Evolutionary conservation across 2,797 vertebrate species (phyloP).

Genomic region (Protonibea diacanthus): DNA sequence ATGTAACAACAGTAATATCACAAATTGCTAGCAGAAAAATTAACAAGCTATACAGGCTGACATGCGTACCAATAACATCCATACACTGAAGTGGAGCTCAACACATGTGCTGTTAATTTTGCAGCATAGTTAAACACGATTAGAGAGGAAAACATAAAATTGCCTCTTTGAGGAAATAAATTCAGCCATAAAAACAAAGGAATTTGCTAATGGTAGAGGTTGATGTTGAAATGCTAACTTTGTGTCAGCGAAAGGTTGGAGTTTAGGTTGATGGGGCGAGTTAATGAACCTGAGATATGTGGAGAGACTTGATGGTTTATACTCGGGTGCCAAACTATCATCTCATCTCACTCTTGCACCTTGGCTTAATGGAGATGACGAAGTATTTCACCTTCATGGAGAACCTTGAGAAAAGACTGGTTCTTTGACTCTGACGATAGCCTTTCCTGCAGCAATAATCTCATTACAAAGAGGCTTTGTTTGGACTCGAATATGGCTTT

Average conservation of each 20-base stretch:
- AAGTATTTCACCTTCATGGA: slow-evolving; percentile 23
- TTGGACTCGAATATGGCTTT: background rate
- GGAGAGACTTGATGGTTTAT: slow-evolving; percentile 68
- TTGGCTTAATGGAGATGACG: slow-evolving; percentile 57
- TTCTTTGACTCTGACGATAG: slow-evolving; percentile 17
- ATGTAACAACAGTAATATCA: slow-evolving; percentile 14
- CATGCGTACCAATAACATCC: slow-evolving; percentile 14
- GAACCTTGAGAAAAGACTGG: slow-evolving; percentile 8
- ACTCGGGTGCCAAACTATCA: slow-evolving; percentile 64
- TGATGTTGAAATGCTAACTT: slow-evolving; percentile 51
- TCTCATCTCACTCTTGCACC: slow-evolving; percentile 57
- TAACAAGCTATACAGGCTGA: slow-evolving; percentile 15
- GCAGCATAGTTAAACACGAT: slow-evolving; percentile 62
- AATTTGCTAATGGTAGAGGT: slow-evolving; percentile 73
- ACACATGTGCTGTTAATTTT: slow-evolving; percentile 65
- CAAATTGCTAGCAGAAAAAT: slow-evolving; percentile 32
- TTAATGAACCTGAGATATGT: slow-evolving; percentile 57
- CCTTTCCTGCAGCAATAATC: background rate
- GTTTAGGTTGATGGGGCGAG: slow-evolving; percentile 43
- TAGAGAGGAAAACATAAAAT: slow-evolving; percentile 69
- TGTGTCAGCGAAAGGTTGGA: slow-evolving; percentile 44
- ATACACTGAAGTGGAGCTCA: slow-evolving; percentile 20
- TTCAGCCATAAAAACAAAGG: slow-evolving; percentile 69
- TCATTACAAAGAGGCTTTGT: background rate
- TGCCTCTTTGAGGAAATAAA: slow-evolving; percentile 62